Evolutionary conservation across 2,113 vertebrate genomes (phyloP).

Genomic region (Tenebrosternarchus preto): DNA sequence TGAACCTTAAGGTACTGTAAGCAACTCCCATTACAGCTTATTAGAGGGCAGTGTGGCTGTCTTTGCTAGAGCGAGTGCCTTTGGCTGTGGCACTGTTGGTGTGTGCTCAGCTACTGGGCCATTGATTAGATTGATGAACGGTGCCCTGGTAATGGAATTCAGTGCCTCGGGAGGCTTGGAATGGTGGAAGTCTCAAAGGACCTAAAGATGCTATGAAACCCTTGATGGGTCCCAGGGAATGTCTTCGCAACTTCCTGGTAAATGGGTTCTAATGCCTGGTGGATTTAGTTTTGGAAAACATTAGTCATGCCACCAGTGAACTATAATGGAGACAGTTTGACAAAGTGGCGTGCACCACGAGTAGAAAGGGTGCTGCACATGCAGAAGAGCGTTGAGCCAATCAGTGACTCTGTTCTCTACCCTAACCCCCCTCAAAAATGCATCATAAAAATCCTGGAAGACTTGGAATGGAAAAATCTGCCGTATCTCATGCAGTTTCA

Average conservation of each 20-base stretch:
- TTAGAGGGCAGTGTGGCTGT: slow-evolving; percentile 41
- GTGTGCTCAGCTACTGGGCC: slow-evolving; percentile 20
- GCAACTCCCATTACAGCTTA: slow-evolving; percentile 42
- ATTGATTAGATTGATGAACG: slow-evolving; percentile 44
- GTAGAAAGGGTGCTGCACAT: not conserved
- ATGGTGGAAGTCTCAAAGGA: slow-evolving; percentile 17
- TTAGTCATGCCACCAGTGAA: slow-evolving; percentile 32
- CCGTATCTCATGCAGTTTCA: too few species aligned
- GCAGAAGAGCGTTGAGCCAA: not conserved
- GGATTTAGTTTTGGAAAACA: slow-evolving; percentile 9
- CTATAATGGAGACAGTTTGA: slow-evolving; percentile 10
- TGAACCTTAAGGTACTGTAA: slow-evolving; percentile 46
- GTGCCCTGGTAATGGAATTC: slow-evolving; percentile 51
- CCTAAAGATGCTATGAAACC: slow-evolving; percentile 6
- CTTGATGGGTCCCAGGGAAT: slow-evolving; percentile 34
- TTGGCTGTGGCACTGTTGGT: slow-evolving; percentile 28
- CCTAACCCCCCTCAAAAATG: too few species aligned
- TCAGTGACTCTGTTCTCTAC: not conserved
- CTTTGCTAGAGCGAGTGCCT: slow-evolving; percentile 40
- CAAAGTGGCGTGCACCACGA: slow-evolving; percentile 10
- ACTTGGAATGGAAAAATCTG: too few species aligned
- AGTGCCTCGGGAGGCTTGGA: slow-evolving; percentile 39
- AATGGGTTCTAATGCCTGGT: slow-evolving; percentile 23
- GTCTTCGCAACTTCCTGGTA: slow-evolving; percentile 13
- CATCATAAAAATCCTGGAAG: too few species aligned